Evolutionary conservation across 2,797 vertebrate species (phyloP).

Genomic region (Phataginus tetradactyla): DNA sequence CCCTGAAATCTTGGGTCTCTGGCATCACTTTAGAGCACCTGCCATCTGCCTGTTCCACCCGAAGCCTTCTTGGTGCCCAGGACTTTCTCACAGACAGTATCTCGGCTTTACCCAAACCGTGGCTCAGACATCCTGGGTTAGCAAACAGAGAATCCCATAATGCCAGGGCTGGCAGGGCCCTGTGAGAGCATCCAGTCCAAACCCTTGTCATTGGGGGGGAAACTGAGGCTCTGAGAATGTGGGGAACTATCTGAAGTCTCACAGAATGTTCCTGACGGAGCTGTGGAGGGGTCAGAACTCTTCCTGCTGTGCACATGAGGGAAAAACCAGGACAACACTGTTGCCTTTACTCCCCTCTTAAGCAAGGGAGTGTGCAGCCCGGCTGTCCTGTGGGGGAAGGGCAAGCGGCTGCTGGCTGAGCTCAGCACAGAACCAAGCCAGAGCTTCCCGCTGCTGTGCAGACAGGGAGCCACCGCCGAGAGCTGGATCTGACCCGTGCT

Average conservation of each 20-base stretch:
- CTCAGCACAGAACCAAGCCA: background rate
- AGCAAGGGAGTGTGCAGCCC: background rate
- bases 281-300: background rate
- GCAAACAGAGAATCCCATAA: background rate
- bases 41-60: background rate
- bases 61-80: background rate
- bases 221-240: background rate
- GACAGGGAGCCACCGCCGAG: background rate
- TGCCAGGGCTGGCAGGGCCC: background rate
- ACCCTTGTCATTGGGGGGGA: background rate
- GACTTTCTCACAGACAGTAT: background rate
- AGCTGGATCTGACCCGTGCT: background rate
- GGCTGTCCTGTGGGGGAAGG: background rate
- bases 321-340: background rate
- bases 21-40: background rate
- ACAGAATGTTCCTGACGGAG: background rate
- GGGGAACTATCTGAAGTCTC: background rate
- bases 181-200: background rate
- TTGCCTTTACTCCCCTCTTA: background rate
- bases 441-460: background rate
- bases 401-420: background rate
- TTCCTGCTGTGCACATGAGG: background rate
- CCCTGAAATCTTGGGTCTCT: background rate
- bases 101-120: background rate
- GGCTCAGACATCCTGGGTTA: background rate